Conservation (phyloP, 2,888 invertebrate species). For the Cataglyphis cursor region DNA sequence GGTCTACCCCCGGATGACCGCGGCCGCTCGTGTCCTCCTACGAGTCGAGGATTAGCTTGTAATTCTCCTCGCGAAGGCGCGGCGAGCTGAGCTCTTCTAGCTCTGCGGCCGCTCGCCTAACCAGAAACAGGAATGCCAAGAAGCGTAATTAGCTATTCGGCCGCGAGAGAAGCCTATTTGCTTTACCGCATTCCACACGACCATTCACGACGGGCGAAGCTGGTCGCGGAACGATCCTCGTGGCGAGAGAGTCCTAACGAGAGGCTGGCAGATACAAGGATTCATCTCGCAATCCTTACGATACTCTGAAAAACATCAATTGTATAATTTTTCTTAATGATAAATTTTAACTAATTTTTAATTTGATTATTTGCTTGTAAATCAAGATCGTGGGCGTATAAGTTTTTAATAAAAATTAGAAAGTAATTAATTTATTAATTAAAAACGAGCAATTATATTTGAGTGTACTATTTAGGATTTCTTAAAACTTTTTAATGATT, state of each 20-base stretch:
- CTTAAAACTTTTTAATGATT: not conserved
- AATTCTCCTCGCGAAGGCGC: constrained; percentile 75
- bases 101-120: constrained; percentile 77
- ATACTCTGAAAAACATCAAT: constrained; percentile 6
- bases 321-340: not conserved
- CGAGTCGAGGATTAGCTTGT: constrained; percentile 84
- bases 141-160: constrained; percentile 86
- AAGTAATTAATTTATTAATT: not conserved
- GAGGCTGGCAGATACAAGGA: constrained; percentile 19
- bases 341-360: not conserved
- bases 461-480: not conserved
- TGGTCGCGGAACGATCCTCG: constrained; percentile 46
- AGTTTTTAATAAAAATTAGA: not conserved
- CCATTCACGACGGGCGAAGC: constrained; percentile 75
- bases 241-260: constrained; percentile 42
- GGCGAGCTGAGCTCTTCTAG: constrained; percentile 50
- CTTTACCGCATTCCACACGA: constrained; percentile 83
- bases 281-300: constrained; percentile 19
- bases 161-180: constrained; percentile 82
- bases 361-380: not conserved
- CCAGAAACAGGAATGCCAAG: constrained; percentile 86
- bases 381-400: not conserved
- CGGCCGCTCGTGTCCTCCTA: constrained; percentile 85
- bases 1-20: constrained; percentile 79
- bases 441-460: not conserved